phyloP scores from a whole-genome alignment of 2,888 invertebrate species.

The Troides helena region DNA sequence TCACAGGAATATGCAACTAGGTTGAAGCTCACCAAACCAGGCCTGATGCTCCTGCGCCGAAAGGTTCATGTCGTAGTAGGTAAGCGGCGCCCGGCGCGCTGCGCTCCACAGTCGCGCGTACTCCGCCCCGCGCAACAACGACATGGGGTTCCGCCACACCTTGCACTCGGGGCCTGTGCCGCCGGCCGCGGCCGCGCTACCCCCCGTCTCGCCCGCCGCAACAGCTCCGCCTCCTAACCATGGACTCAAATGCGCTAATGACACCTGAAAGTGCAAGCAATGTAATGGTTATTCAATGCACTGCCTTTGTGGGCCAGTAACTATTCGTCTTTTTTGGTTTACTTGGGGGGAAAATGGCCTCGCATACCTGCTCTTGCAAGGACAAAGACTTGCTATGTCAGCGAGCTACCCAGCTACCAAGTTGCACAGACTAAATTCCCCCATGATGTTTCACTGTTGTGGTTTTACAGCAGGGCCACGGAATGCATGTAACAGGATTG shows the following conservation, averaged over 20 bases:
- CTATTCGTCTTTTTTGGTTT: too few relatives aligned
- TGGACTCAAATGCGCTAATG: constrained; percentile 95
- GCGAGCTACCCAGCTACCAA: too few relatives aligned
- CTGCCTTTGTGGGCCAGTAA: too few relatives aligned
- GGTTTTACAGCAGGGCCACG: too few relatives aligned
- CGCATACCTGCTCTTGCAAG: too few relatives aligned
- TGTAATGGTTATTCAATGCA: not conserved
- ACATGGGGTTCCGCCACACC: constrained; percentile 97
- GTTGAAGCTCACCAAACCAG: constrained; percentile 46
- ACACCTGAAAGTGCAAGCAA: constrained; percentile 74
- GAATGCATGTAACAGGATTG: too few relatives aligned
- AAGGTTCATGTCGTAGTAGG: constrained; percentile 99
- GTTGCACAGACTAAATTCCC: too few relatives aligned
- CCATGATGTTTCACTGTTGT: too few relatives aligned
- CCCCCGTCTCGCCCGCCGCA: constrained; percentile 95
- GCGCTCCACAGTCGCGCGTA: constrained; percentile 97
- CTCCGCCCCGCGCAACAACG: constrained; percentile 96
- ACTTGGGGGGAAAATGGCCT: too few relatives aligned
- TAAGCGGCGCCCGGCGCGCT: constrained; percentile 95
- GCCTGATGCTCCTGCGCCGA: constrained; percentile 96
- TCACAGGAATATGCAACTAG: not conserved
- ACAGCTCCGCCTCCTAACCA: constrained; percentile 89
- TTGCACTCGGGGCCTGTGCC: constrained; percentile 91
- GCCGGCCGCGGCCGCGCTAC: constrained; percentile 91
- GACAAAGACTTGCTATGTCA: too few relatives aligned